Conservation (phyloP, 1,140 invertebrate genomes). For the Drosophila pruinosa region DNA sequence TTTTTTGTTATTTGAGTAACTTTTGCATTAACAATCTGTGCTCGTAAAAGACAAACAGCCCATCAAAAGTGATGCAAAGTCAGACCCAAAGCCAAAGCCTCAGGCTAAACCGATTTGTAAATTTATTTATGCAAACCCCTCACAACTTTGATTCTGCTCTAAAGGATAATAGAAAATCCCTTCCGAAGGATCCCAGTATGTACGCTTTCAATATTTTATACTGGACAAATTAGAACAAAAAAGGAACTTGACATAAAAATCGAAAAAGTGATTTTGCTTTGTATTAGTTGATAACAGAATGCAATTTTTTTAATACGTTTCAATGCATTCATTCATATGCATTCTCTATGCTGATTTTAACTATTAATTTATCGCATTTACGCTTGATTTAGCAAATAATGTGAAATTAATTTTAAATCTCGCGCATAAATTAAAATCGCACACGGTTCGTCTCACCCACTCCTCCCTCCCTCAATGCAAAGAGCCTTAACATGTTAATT, state of each 20-base stretch:
- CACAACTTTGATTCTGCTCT: constrained; percentile 46
- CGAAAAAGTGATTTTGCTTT: neutral
- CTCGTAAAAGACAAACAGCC: constrained; percentile 65
- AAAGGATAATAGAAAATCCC: constrained; percentile 45
- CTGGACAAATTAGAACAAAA: neutral
- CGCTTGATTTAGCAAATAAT: constrained; percentile 70
- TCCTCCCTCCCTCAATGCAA: neutral
- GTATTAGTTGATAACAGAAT: constrained; percentile 10
- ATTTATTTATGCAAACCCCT: constrained; percentile 49
- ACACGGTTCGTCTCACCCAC: neutral
- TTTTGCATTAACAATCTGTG: constrained; percentile 61
- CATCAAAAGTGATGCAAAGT: constrained; percentile 38
- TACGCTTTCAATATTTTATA: constrained; percentile 30
- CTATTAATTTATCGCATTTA: constrained; percentile 75
- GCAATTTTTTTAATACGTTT: constrained; percentile 1
- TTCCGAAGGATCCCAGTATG: constrained; percentile 6
- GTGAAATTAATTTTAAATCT: constrained; percentile 70
- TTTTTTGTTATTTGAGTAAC: constrained; percentile 13
- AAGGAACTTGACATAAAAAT: neutral
- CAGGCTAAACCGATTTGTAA: constrained; percentile 59
- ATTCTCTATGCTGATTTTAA: constrained; percentile 29
- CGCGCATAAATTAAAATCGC: constrained; percentile 54
- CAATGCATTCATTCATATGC: constrained; percentile 7
- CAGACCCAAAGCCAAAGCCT: constrained; percentile 30
- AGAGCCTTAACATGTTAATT: constrained; percentile 50